Evolutionary conservation across 1,140 invertebrate genomes (phyloP).

Genomic region (Cecropterus lyciades): DNA sequence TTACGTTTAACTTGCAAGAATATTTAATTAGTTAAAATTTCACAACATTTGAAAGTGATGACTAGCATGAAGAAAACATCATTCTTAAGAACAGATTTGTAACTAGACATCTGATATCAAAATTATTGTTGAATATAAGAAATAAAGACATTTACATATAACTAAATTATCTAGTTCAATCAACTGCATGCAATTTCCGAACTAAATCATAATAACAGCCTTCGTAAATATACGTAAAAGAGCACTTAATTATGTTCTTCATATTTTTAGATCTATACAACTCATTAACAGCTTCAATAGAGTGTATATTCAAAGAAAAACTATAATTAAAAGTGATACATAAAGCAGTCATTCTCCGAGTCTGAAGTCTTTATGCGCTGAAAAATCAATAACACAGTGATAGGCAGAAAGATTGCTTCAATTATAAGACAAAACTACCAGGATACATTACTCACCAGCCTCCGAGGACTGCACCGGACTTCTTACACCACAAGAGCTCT

Average conservation of each 20-base stretch:
- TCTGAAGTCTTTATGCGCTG: constrained; percentile 39
- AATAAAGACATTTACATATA: no score
- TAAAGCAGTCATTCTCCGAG: not conserved
- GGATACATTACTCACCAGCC: constrained; percentile 9
- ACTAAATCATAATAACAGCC: not conserved
- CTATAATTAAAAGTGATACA: not conserved
- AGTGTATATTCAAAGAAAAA: not conserved
- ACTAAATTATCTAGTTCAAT: no score
- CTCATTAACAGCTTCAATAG: not conserved
- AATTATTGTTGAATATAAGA: no score
- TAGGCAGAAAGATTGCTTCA: constrained; percentile 28
- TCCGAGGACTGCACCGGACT: not conserved
- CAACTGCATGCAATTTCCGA: constrained; percentile 3
- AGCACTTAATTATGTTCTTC: not conserved
- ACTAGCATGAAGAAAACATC: no score
- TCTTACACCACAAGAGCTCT: not conserved
- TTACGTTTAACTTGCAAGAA: no score
- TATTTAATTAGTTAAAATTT: no score
- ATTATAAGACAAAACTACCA: constrained; percentile 32
- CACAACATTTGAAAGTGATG: no score
- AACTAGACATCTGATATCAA: no score
- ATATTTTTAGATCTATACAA: not conserved
- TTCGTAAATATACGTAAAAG: constrained; percentile 12
- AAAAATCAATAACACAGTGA: constrained; percentile 67
- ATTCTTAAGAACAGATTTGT: no score